Base-by-base conservation (phyloP, 2,797 vertebrate genomes). In the Lates japonicus region DNA sequence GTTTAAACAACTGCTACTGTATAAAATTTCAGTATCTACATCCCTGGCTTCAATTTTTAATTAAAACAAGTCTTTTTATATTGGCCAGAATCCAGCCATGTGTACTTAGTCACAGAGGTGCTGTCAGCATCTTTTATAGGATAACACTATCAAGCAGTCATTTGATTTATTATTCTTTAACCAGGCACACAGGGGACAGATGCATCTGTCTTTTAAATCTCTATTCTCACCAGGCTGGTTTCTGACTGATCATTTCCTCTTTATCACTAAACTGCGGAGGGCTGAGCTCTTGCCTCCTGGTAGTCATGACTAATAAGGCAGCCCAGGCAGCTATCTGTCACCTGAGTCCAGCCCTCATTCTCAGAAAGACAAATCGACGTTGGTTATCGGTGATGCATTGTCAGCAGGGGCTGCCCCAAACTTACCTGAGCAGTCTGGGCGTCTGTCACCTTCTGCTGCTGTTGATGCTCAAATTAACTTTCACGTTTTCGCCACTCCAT, bases 341-440 rank as follows among this genome's bases (percentile, higher is more conserved):
- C n/a, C 57, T 46, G 46, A 65, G 74, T 54, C 62, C 52, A 35
- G 55, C 13, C 14, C 57, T 52, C 10, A 14, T 29, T 42, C 16
- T 61, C 57, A 57, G 51, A 29, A n/a, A 74, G 57, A 58, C 54
- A n/a, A 70, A 25, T n/a, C 19, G 44, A 11, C 44, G 33, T 46
- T 17, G n/a, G 8, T 37, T 4, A 11, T 44, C 42, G n/a, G 10
- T 0, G 16, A 3, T 84, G 90, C 74, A 90, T 8, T 41, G 22
- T 39, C 94, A 94, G 88, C 91, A 92, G 93, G 90, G 70, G 89
- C 31, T 78, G 85, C 89, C 91, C 46, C 83, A 84, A 89, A 90
- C 86, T n/a, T n/a, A 90, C 88, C 62, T 83, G 71, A 42, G 49
- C 80, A 9, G 31, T n/a, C 20, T 1, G 17, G 31, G 33, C 60